Evolutionary conservation across 2,797 vertebrate species (phyloP).

Genomic region (Simalia tracyae): DNA sequence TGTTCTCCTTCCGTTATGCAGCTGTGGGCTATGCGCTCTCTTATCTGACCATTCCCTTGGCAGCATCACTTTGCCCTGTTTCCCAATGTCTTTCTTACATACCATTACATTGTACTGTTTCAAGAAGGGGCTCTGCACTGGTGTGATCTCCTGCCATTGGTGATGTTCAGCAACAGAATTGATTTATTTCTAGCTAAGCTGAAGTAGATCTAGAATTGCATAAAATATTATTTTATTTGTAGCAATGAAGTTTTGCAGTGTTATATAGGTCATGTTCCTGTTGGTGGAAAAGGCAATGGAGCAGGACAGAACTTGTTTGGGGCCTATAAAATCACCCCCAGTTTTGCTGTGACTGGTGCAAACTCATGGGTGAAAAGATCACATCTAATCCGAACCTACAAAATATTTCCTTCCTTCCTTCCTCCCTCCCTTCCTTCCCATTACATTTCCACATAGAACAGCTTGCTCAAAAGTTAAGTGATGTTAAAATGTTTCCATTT

Average conservation of each 20-base stretch:
- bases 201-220: no score
- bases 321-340: not conserved
- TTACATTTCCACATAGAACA: not conserved
- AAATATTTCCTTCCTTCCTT: not conserved
- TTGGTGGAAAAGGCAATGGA: not conserved
- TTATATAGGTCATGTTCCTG: not conserved
- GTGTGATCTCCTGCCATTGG: no score
- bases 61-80: no score
- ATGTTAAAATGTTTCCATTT: slow-evolving; percentile 10
- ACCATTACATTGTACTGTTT: no score
- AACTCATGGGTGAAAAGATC: not conserved
- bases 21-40: no score
- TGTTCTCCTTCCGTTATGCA: no score
- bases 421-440: not conserved
- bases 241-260: not conserved
- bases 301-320: not conserved
- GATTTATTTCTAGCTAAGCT: no score
- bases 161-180: no score
- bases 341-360: not conserved
- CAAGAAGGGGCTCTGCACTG: no score
- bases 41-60: no score
- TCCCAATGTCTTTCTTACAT: no score
- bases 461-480: slow-evolving; percentile 17
- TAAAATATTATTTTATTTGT: not conserved
- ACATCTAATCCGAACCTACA: not conserved